Percentiles rank a stretch among this genome's conserved stretches.
Evolutionary conservation across 2,797 vertebrate species (phyloP).

Genomic region (Gymnocypris eckloni): DNA sequence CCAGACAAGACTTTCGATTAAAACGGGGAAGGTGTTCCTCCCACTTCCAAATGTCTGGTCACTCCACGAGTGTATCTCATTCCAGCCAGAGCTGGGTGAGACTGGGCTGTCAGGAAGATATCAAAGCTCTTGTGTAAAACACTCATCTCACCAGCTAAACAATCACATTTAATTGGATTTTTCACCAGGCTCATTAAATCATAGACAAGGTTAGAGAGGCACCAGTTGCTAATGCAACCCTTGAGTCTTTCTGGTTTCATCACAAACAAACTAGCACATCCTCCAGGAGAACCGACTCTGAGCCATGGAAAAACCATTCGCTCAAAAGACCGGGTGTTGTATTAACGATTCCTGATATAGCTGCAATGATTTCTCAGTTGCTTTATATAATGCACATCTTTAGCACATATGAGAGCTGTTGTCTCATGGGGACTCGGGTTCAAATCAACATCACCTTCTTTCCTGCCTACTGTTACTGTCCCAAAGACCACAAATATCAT

Average conservation of each 20-base stretch:
- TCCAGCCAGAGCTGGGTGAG: slow-evolving; percentile 59
- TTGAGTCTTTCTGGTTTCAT: slow-evolving; percentile 13
- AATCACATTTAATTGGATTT: slow-evolving; percentile 77
- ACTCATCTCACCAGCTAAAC: slow-evolving; percentile 61
- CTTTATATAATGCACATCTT: slow-evolving; percentile 1
- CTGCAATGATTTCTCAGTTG: neutral
- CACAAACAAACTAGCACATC: slow-evolving; percentile 3
- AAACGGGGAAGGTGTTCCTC: slow-evolving; percentile 48
- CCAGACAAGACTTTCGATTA: slow-evolving; percentile 49
- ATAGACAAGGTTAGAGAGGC: slow-evolving; percentile 66
- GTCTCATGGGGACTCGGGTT: neutral
- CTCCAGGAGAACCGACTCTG: neutral
- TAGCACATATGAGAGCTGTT: neutral
- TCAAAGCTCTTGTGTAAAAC: slow-evolving; percentile 59
- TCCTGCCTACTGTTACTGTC: too few relatives aligned
- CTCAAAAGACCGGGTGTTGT: neutral
- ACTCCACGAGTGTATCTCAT: slow-evolving; percentile 64
- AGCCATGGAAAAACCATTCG: neutral
- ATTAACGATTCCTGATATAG: slow-evolving; percentile 1
- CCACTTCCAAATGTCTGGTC: slow-evolving; percentile 48
- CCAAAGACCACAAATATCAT: neutral
- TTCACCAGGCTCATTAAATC: slow-evolving; percentile 71
- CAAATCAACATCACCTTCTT: neutral
- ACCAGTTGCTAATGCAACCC: slow-evolving; percentile 73
- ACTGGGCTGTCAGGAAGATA: slow-evolving; percentile 59